Conservation (phyloP, 2,888 invertebrate genomes). For the Xestoiulus laeticollis region DNA sequence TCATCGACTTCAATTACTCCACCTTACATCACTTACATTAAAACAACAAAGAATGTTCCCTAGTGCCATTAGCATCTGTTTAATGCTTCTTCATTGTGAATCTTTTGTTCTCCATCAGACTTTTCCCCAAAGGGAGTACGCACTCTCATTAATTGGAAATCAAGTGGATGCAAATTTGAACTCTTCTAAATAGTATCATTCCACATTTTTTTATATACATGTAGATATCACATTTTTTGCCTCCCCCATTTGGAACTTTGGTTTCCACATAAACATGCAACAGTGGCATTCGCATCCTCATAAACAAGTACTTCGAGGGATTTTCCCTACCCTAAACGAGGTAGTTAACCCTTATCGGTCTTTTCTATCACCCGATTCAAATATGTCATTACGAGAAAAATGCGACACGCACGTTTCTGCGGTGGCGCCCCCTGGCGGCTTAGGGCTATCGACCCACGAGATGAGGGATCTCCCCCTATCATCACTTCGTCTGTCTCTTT, state of each 20-base stretch:
- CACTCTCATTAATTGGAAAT: too few relatives aligned
- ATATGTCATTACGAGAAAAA: neutral
- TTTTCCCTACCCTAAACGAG: neutral
- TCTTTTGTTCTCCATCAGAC: too few relatives aligned
- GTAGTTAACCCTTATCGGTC: constrained; percentile 33
- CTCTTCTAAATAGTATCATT: neutral
- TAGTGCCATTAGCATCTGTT: too few relatives aligned
- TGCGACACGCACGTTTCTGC: neutral
- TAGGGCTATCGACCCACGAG: neutral
- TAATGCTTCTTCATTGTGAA: too few relatives aligned
- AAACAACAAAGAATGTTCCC: too few relatives aligned
- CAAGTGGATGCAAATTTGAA: too few relatives aligned
- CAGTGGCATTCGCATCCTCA: neutral
- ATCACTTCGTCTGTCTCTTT: constrained; percentile 13
- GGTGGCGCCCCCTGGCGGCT: neutral
- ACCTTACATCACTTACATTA: too few relatives aligned
- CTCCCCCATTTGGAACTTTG: neutral
- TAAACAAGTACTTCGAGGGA: neutral
- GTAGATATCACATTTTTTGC: too few relatives aligned
- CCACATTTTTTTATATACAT: neutral
- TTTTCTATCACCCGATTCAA: neutral
- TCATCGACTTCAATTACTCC: too few relatives aligned
- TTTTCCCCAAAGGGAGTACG: too few relatives aligned
- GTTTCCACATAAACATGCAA: neutral
- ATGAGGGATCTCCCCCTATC: neutral